These are phyloP conservation scores for Chelon labrosus DNA, from an alignment of 2,797 vertebrate genomes.

Conservation along the genomic window DNA sequence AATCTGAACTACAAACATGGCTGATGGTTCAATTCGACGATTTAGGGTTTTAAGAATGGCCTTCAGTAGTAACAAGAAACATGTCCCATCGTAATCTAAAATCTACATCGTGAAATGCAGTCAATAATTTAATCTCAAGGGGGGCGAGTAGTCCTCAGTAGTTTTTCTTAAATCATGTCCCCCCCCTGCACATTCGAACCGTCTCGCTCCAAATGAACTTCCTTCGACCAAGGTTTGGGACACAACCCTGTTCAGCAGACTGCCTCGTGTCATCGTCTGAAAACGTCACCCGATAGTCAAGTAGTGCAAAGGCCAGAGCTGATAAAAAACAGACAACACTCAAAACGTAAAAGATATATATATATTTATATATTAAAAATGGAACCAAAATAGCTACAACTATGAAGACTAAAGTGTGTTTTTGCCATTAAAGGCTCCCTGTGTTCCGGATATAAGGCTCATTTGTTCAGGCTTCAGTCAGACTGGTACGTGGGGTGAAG, in stretches of 20 bases:
- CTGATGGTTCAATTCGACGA: too few species aligned
- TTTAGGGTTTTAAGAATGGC: neutral
- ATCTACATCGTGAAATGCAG: slow-evolving; percentile 42
- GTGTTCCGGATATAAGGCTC: slow-evolving; percentile 54
- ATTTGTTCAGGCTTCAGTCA: slow-evolving; percentile 8
- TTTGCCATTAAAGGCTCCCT: slow-evolving; percentile 63
- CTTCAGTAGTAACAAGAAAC: slow-evolving; percentile 1
- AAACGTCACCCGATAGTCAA: slow-evolving; percentile 37
- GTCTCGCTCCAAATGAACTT: slow-evolving; percentile 13
- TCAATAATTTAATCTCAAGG: slow-evolving; percentile 63
- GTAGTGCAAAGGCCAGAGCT: slow-evolving; percentile 65
- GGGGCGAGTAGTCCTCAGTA: slow-evolving; percentile 6
- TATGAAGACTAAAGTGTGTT: slow-evolving; percentile 11
- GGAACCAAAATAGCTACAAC: slow-evolving; percentile 40
- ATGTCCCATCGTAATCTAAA: neutral
- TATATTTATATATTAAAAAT: neutral
- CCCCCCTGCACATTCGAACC: neutral
- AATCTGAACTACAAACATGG: too few species aligned
- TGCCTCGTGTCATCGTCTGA: neutral
- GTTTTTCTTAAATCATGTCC: slow-evolving; percentile 3
- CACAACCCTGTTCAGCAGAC: neutral
- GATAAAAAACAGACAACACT: slow-evolving; percentile 1
- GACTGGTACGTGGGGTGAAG: neutral
- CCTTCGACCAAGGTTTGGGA: slow-evolving; percentile 29
- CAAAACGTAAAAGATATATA: neutral